Evolutionary conservation across 2,113 vertebrate genomes (phyloP).

Genomic region (Actenoides lindsayi): DNA sequence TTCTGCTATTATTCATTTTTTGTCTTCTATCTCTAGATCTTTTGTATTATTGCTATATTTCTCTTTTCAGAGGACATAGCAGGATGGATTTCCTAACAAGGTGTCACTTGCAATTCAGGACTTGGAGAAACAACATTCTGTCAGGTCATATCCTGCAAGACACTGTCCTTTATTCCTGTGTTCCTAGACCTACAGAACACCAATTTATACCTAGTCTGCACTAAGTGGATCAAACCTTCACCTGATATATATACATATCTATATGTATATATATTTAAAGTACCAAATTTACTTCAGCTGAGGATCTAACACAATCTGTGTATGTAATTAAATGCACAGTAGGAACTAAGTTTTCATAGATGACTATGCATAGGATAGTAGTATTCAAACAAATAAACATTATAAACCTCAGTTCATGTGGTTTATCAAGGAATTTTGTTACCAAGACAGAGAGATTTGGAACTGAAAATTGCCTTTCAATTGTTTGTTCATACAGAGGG

Average conservation of each 20-base stretch:
- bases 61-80: background rate
- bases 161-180: background rate
- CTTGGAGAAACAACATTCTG: background rate
- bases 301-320: background rate
- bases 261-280: background rate
- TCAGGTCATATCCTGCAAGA: background rate
- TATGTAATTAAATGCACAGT: background rate
- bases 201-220: background rate
- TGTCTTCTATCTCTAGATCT: background rate
- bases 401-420: background rate
- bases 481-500: background rate
- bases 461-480: background rate
- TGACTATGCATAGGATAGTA: background rate
- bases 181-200: background rate
- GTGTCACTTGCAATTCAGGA: background rate
- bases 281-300: background rate
- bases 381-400: background rate
- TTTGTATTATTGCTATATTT: background rate
- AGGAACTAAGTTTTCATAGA: background rate
- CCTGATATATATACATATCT: no score
- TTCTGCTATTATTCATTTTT: background rate
- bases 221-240: background rate
- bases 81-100: background rate
- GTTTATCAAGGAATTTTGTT: background rate
- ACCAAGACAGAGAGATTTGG: background rate